A percentile compares a stretch with the other conserved stretches of the same genome.
Conservation (phyloP, 2,113 vertebrate species). For the Salvator merianae region DNA sequence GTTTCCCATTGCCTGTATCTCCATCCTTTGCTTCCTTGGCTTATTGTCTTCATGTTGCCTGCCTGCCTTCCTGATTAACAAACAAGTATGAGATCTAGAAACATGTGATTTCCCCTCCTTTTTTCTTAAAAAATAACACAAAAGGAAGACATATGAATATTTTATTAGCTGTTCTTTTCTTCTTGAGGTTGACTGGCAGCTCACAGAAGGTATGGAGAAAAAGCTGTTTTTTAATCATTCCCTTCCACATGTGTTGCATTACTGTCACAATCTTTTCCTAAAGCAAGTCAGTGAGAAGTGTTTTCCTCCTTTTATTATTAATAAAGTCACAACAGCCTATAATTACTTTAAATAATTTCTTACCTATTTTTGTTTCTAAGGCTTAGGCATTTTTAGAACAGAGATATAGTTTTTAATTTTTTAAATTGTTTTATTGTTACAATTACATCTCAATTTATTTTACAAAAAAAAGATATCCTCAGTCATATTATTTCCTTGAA, state of each 20-base stretch:
- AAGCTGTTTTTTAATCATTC: constrained; percentile 89
- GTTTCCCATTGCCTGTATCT: constrained; percentile 19
- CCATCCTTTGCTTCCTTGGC: constrained; percentile 20
- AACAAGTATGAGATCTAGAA: constrained; percentile 75
- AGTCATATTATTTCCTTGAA: too few relatives aligned
- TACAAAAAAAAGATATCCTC: too few relatives aligned
- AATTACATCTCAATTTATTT: too few relatives aligned
- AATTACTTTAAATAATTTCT: constrained; percentile 78
- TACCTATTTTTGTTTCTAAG: constrained; percentile 70
- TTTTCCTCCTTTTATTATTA: constrained; percentile 70
- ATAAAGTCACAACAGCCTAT: constrained; percentile 70
- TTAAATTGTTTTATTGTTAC: too few relatives aligned
- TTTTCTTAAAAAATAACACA: constrained; percentile 56
- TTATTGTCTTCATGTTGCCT: constrained; percentile 49
- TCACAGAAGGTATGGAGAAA: constrained; percentile 80
- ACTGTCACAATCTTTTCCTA: constrained; percentile 78
- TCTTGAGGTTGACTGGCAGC: constrained; percentile 85
- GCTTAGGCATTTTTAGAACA: constrained; percentile 57
- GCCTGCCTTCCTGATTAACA: constrained; percentile 68
- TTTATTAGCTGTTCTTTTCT: constrained; percentile 94
- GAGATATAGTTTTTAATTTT: too few relatives aligned
- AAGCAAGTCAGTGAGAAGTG: constrained; percentile 85
- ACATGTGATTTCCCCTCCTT: constrained; percentile 66
- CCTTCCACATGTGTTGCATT: constrained; percentile 76
- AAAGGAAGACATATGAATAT: constrained; percentile 90